A percentile compares a stretch with the other conserved stretches of the same genome.
These are phyloP conservation scores for Imbricaverruca yamaguchii DNA, from an alignment of 2,888 invertebrate genomes.

Conservation along the genomic window DNA sequence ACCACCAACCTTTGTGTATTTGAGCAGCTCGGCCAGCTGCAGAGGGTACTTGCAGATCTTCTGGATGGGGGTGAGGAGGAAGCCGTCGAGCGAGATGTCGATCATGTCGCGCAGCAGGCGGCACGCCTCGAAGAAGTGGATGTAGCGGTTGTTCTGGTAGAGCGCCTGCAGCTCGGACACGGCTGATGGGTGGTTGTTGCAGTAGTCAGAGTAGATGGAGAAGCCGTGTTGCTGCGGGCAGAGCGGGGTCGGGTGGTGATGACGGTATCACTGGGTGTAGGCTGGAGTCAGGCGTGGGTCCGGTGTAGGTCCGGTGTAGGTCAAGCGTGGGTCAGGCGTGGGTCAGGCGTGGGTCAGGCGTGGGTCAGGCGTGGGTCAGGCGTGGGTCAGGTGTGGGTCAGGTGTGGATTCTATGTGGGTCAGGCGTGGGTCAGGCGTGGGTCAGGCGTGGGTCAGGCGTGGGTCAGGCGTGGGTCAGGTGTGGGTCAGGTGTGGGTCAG, in stretches of 20 bases:
- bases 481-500: no score
- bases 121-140: conserved; percentile 72
- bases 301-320: no score
- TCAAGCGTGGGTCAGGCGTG: no score
- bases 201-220: conserved; percentile 78
- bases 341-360: no score
- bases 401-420: no score
- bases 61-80: conserved; percentile 76
- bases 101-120: conserved; percentile 70
- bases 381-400: no score
- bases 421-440: no score
- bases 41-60: conserved; percentile 83
- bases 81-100: conserved; percentile 75
- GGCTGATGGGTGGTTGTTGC: conserved; percentile 77
- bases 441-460: no score
- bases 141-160: conserved; percentile 58
- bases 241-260: conserved; percentile 2
- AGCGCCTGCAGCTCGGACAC: conserved; percentile 61
- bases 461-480: no score
- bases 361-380: no score
- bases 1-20: conserved; percentile 54
- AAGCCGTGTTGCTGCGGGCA: conserved; percentile 60
- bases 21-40: conserved; percentile 71
- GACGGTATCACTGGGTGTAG: no score
- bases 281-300: no score